These are phyloP conservation scores for Pipistrellus pipistrellus DNA, from an alignment of 2,797 vertebrate species.

Conservation along the genomic window DNA sequence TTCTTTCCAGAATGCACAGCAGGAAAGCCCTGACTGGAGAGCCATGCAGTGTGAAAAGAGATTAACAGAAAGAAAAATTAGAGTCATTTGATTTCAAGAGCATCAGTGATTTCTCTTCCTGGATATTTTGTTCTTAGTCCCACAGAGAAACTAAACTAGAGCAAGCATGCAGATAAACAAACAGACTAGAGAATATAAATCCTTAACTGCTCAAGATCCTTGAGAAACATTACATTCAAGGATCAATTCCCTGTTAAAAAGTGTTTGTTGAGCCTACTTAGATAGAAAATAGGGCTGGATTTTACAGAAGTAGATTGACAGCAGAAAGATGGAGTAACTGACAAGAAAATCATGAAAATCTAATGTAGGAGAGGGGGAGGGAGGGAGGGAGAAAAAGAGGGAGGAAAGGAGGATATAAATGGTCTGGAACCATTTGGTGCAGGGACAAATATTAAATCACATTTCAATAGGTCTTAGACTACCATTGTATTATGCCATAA, in stretches of 20 bases:
- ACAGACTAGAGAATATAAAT: conserved; percentile 46
- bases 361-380: background rate
- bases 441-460: conserved; percentile 46
- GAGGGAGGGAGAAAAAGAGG: too few species aligned
- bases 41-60: background rate
- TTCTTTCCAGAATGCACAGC: conserved; percentile 14
- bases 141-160: conserved; percentile 38
- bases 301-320: conserved; percentile 56
- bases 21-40: conserved; percentile 52
- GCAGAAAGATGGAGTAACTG: conserved; percentile 23
- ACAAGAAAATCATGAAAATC: conserved; percentile 54
- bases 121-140: conserved; percentile 18
- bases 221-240: conserved; percentile 34
- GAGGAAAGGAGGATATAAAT: background rate
- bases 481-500: conserved; percentile 18
- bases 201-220: background rate
- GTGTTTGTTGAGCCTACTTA: background rate
- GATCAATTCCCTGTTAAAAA: conserved; percentile 41
- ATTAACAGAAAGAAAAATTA: conserved; percentile 22
- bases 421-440: background rate
- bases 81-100: conserved; percentile 42
- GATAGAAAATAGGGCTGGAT: background rate
- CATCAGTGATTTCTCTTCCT: background rate
- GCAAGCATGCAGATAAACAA: conserved; percentile 54
- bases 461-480: conserved; percentile 54